Evolutionary conservation across 1,140 invertebrate species (phyloP).

Genomic region (Brachionus manjavacas): DNA sequence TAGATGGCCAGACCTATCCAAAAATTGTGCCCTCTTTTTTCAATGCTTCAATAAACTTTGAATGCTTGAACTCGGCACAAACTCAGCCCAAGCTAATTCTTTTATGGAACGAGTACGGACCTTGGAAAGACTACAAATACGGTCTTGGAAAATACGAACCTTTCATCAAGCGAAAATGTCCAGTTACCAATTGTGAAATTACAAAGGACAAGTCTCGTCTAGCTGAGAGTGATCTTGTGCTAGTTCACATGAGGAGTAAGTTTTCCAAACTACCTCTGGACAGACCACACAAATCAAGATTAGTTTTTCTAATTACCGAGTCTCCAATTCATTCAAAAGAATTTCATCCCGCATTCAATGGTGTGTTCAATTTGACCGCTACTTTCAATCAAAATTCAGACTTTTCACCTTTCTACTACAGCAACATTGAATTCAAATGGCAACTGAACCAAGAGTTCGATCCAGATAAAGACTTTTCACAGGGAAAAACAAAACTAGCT

Average conservation of each 20-base stretch:
- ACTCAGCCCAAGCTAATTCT: slow-evolving; percentile 16
- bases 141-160: not conserved
- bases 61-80: not conserved
- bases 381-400: not conserved
- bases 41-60: slow-evolving; percentile 19
- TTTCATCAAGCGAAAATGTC: not conserved
- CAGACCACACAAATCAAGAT: not conserved
- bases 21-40: slow-evolving; percentile 10
- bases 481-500: not conserved
- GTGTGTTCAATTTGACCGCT: slow-evolving; percentile 16
- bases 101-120: slow-evolving; percentile 31
- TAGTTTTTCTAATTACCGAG: not conserved
- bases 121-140: slow-evolving; percentile 2
- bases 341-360: not conserved
- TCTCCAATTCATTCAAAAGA: not conserved
- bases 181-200: slow-evolving; percentile 39
- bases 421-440: not conserved
- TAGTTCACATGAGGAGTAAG: slow-evolving; percentile 27
- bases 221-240: not conserved
- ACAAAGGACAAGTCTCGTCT: slow-evolving; percentile 21
- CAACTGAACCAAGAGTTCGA: not conserved
- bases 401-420: slow-evolving; percentile 15
- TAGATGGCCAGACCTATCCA: not conserved
- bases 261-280: not conserved
- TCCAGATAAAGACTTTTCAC: not conserved